These are phyloP conservation scores for Pseudococcus jackbeardsleyi DNA, from an alignment of 2,888 invertebrate species.

Conservation along the genomic window DNA sequence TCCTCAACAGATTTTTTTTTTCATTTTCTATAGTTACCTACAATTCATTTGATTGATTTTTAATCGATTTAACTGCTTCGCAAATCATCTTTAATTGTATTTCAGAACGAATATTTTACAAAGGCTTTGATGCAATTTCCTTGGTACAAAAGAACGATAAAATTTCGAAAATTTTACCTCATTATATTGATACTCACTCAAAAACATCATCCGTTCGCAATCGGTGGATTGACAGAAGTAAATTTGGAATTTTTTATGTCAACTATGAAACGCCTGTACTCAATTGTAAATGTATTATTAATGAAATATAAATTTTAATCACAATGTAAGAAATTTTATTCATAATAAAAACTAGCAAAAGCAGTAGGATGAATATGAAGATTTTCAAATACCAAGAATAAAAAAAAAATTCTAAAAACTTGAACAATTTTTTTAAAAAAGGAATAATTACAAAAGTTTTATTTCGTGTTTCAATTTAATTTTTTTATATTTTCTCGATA, in stretches of 20 bases:
- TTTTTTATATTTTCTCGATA: no score
- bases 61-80: background rate
- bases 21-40: no score
- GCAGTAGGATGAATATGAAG: no score
- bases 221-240: background rate
- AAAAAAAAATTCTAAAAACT: no score
- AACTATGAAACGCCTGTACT: background rate
- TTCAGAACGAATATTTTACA: background rate
- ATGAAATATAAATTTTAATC: background rate
- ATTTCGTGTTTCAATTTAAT: no score
- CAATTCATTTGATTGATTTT: background rate
- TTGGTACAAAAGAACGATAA: background rate
- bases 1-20: no score
- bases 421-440: no score
- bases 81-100: background rate
- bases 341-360: no score
- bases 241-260: background rate
- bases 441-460: no score
- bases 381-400: no score
- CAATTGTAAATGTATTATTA: background rate
- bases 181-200: background rate
- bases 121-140: background rate
- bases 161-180: background rate
- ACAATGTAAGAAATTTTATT: no score
- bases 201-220: background rate